These are phyloP conservation scores for Crepidodera aurea DNA, from an alignment of 2,888 invertebrate species.

Conservation along the genomic window DNA sequence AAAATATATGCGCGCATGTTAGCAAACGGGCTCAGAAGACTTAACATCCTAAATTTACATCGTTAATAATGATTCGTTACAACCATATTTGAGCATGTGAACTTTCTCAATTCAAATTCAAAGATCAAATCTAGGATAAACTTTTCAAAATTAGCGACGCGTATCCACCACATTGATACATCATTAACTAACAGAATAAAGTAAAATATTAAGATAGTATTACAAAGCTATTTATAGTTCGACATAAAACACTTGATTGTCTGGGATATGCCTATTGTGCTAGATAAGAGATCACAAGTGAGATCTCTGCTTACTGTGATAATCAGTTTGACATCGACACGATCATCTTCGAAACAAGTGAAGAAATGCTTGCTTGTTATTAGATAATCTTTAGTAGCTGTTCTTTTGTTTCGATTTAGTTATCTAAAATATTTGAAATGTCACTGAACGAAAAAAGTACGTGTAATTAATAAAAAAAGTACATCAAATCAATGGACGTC, in stretches of 20 bases:
- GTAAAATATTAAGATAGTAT: slow-evolving; percentile 21
- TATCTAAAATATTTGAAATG: too few relatives aligned
- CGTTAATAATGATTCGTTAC: background rate
- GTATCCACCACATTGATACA: slow-evolving; percentile 32
- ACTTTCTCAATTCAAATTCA: slow-evolving; percentile 24
- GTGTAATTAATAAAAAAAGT: too few relatives aligned
- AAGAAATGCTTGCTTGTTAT: slow-evolving; percentile 23
- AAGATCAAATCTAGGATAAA: slow-evolving; percentile 26
- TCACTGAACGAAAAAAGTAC: too few relatives aligned
- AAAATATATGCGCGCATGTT: too few relatives aligned
- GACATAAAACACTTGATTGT: slow-evolving; percentile 17
- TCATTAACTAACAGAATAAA: slow-evolving; percentile 9
- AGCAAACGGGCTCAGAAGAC: too few relatives aligned
- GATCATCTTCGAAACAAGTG: slow-evolving; percentile 34
- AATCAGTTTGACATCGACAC: slow-evolving; percentile 44
- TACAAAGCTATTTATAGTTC: slow-evolving; percentile 13
- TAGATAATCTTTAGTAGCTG: background rate
- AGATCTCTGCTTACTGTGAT: slow-evolving; percentile 31
- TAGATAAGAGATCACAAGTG: slow-evolving; percentile 16
- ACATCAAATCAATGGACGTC: too few relatives aligned
- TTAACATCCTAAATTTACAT: too few relatives aligned
- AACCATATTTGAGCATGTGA: slow-evolving; percentile 1
- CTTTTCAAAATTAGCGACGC: slow-evolving; percentile 35
- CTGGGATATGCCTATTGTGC: slow-evolving; percentile 16
- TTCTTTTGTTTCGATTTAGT: slow-evolving; percentile 8